These are phyloP conservation scores for Bursaphelenchus mucronatus DNA, from an alignment of 1,140 invertebrate species.

Conservation along the genomic window DNA sequence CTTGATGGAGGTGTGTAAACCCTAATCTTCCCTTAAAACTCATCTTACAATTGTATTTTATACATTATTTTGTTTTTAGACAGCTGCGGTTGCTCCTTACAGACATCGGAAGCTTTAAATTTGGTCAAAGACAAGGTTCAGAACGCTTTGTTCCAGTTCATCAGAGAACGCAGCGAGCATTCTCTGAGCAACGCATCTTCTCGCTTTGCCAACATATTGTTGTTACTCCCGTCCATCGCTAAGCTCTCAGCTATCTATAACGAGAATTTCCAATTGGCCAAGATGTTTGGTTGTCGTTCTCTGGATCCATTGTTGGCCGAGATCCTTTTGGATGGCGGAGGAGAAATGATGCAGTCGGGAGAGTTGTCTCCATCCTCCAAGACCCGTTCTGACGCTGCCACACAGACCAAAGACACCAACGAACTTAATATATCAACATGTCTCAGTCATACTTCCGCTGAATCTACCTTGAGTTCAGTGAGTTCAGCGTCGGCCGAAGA, in stretches of 20 bases:
- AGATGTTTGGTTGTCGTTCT: constrained; percentile 43
- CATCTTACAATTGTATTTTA: neutral
- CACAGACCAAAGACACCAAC: constrained; percentile 8
- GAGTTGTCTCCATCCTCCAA: constrained; percentile 3
- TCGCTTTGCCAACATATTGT: constrained; percentile 42
- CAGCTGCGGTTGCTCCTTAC: constrained; percentile 13
- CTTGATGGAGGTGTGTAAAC: constrained; percentile 28
- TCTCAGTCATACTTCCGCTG: constrained; percentile 10
- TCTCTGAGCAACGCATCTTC: constrained; percentile 38
- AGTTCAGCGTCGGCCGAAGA: constrained; percentile 6
- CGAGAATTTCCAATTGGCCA: constrained; percentile 45
- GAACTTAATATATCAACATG: neutral
- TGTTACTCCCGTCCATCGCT: constrained; percentile 43
- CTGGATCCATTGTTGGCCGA: constrained; percentile 45
- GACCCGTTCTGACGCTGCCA: constrained; percentile 3
- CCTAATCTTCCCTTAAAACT: neutral
- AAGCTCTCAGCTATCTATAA: constrained; percentile 47
- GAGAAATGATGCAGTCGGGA: neutral
- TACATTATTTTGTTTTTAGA: constrained; percentile 16
- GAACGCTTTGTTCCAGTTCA: constrained; percentile 44
- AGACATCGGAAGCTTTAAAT: constrained; percentile 18
- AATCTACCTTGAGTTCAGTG: constrained; percentile 7
- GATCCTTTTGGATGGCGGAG: constrained; percentile 33
- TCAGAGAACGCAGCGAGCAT: constrained; percentile 39
- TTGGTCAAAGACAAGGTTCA: constrained; percentile 36